A percentile compares a stretch with the other conserved stretches of the same genome.
Evolutionary conservation across 2,113 vertebrate genomes (phyloP).

Genomic region (Emydura subglobosa): DNA sequence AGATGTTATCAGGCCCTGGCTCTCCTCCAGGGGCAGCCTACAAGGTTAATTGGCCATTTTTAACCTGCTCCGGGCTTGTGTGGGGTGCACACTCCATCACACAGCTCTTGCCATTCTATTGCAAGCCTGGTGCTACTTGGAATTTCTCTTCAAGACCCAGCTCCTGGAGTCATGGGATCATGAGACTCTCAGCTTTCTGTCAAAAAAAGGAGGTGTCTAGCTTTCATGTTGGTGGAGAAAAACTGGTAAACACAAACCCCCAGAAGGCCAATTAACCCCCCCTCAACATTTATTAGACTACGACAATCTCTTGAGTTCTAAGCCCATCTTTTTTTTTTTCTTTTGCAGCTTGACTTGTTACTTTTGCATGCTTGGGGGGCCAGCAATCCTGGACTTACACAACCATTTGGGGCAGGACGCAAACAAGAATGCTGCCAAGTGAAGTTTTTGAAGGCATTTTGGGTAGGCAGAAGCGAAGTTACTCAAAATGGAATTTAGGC

Average conservation of each 20-base stretch:
- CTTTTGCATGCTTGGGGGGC: not conserved
- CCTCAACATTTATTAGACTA: not conserved
- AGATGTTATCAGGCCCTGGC: not conserved
- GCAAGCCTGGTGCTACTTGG: not conserved
- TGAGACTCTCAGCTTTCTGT: not conserved
- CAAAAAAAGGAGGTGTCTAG: not conserved
- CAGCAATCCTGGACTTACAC: not conserved
- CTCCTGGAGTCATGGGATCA: not conserved
- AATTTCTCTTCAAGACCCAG: not conserved
- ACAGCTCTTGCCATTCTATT: not conserved
- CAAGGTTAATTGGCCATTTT: not conserved
- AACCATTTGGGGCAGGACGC: not conserved
- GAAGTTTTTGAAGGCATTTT: not conserved
- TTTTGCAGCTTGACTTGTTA: not conserved
- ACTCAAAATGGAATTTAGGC: not conserved
- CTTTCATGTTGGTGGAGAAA: not conserved
- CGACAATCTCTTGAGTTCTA: not conserved
- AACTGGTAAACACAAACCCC: not conserved
- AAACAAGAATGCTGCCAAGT: not conserved
- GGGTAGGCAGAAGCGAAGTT: not conserved
- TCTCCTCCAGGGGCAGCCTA: not conserved
- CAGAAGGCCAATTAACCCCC: not conserved
- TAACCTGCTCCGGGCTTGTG: not conserved
- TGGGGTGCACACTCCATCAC: not conserved
- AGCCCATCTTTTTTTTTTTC: not conserved